phyloP scores from a whole-genome alignment of 2,113 vertebrate genomes.

The Lucifuga dentata region DNA sequence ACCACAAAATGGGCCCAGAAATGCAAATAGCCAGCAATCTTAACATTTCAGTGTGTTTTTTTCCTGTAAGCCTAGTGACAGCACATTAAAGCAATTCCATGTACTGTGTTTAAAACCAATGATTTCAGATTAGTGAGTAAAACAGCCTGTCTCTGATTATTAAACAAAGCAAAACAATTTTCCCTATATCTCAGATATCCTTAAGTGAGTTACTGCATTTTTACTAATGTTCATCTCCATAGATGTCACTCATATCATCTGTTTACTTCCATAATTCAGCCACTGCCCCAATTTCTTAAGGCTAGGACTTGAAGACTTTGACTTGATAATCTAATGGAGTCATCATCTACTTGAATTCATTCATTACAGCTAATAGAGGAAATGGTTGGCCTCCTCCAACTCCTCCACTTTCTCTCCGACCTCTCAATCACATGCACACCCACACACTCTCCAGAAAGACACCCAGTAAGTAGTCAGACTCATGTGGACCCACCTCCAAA shows the following conservation, averaged over 20 bases:
- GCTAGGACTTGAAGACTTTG: neutral
- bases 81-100: neutral
- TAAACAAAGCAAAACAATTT: too few relatives aligned
- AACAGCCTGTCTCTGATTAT: too few relatives aligned
- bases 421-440: neutral
- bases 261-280: slow-evolving; percentile 26
- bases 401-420: neutral
- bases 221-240: neutral
- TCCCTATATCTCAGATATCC: neutral
- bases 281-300: slow-evolving; percentile 29
- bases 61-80: slow-evolving; percentile 2
- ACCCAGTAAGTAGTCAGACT: neutral
- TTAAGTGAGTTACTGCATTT: neutral
- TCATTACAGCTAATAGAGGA: slow-evolving; percentile 12
- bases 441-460: neutral
- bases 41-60: neutral
- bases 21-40: slow-evolving; percentile 11
- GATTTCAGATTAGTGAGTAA: neutral
- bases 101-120: slow-evolving; percentile 6
- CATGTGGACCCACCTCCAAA: slow-evolving; percentile 17
- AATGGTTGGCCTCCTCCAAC: neutral
- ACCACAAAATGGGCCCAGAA: neutral
- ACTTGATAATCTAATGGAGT: slow-evolving; percentile 12
- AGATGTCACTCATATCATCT: neutral
- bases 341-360: slow-evolving; percentile 25